Evolutionary conservation across 2,797 vertebrate species (phyloP).

Genomic region (Alfaro cultratus): DNA sequence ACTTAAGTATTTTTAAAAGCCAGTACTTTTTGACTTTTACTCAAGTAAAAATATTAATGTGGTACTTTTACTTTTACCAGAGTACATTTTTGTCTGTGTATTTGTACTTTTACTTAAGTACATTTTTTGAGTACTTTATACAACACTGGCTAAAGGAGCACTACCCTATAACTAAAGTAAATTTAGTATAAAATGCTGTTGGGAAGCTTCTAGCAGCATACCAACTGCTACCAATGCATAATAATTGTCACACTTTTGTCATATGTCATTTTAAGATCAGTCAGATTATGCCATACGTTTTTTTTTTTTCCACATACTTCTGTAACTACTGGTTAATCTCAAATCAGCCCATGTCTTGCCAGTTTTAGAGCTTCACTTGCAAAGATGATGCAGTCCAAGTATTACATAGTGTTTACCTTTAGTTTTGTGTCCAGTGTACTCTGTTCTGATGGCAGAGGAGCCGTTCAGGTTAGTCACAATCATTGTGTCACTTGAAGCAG

Average conservation of each 20-base stretch:
- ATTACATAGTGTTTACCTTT: slow-evolving; percentile 78
- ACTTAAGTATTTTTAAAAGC: no score
- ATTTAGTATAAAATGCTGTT: no score
- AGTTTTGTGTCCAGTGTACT: slow-evolving; percentile 95
- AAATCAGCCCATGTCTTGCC: not conserved
- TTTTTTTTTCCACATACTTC: not conserved
- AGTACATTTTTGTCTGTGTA: no score
- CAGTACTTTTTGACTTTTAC: no score
- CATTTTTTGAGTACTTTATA: no score
- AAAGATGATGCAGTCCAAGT: not conserved
- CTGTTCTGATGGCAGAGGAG: slow-evolving; percentile 95
- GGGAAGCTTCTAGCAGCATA: no score
- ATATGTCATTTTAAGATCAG: not conserved
- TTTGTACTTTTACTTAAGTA: no score
- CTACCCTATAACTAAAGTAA: no score
- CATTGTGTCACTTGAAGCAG: slow-evolving; percentile 83
- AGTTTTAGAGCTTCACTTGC: not conserved
- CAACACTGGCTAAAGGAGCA: no score
- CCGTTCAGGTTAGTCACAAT: slow-evolving; percentile 93
- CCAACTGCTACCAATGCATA: not conserved
- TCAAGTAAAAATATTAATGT: no score
- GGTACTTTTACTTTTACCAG: no score
- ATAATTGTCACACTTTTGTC: not conserved
- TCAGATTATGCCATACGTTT: not conserved
- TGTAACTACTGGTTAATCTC: not conserved